Conservation (phyloP, 2,888 invertebrate species). For the Thysanoteuthis rhombus region DNA sequence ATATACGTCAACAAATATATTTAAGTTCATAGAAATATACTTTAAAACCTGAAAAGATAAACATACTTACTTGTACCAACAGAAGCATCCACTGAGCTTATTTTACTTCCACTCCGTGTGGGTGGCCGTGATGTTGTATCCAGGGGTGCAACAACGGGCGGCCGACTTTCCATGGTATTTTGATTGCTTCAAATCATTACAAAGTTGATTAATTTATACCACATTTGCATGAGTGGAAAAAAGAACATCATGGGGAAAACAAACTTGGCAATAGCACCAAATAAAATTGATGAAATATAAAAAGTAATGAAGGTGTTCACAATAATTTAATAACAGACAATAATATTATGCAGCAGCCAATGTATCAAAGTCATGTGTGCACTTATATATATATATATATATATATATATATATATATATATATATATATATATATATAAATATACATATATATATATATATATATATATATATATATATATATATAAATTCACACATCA, state of each 20-base stretch:
- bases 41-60: background rate
- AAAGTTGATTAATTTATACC: background rate
- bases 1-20: too few species aligned
- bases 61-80: conserved; percentile 29
- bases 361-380: background rate
- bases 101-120: conserved; percentile 63
- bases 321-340: background rate
- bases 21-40: conserved; percentile 24
- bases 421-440: too few species aligned
- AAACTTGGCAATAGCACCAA: too few species aligned
- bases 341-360: background rate
- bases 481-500: too few species aligned
- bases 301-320: background rate
- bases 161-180: background rate
- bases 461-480: too few species aligned
- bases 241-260: background rate
- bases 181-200: background rate
- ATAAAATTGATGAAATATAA: background rate
- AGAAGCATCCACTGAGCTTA: conserved; percentile 49
- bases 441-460: too few species aligned
- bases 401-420: background rate
- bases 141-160: background rate
- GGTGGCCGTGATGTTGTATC: conserved; percentile 52
- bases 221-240: background rate
- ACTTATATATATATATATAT: background rate